Evolutionary conservation across 1,140 invertebrate genomes (phyloP).

Genomic region (Venustaconcha ellipsiformis): DNA sequence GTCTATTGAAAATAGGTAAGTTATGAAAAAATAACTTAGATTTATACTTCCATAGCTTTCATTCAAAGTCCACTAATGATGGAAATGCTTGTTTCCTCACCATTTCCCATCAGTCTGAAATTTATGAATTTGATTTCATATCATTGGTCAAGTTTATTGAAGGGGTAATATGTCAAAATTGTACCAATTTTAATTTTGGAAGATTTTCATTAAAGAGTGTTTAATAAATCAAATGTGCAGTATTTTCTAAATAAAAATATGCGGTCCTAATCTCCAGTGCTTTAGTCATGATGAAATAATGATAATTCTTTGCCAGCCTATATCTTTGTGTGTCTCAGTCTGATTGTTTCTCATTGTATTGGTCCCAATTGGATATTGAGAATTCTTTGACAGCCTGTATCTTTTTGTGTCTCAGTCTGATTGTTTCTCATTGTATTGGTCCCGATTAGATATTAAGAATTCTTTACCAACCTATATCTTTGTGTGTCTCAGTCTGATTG

Average conservation of each 20-base stretch:
- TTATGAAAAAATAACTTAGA: not conserved
- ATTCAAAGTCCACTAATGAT: not conserved
- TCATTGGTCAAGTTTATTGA: too few species aligned
- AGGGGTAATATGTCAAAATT: too few species aligned
- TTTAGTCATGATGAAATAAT: not conserved
- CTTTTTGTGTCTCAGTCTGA: not conserved
- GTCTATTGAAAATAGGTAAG: constrained; percentile 75
- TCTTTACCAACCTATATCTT: too few species aligned
- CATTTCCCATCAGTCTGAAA: too few species aligned
- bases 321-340: not conserved
- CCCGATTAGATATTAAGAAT: too few species aligned
- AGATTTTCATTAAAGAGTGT: too few species aligned
- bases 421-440: too few species aligned
- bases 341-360: not conserved
- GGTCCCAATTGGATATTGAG: not conserved
- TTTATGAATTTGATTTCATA: too few species aligned
- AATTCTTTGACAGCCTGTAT: not conserved
- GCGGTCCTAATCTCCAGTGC: too few species aligned
- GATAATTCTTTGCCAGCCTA: not conserved
- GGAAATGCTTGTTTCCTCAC: not conserved
- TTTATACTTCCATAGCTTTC: not conserved
- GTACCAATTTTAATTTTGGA: too few species aligned
- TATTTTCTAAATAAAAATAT: too few species aligned
- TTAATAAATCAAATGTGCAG: too few species aligned
- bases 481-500: constrained; percentile 1